Evolutionary conservation across 2,888 invertebrate genomes (phyloP), one percentile per base, ranked within the genome.

Genomic region (Geotrupes spiniger): DNA sequence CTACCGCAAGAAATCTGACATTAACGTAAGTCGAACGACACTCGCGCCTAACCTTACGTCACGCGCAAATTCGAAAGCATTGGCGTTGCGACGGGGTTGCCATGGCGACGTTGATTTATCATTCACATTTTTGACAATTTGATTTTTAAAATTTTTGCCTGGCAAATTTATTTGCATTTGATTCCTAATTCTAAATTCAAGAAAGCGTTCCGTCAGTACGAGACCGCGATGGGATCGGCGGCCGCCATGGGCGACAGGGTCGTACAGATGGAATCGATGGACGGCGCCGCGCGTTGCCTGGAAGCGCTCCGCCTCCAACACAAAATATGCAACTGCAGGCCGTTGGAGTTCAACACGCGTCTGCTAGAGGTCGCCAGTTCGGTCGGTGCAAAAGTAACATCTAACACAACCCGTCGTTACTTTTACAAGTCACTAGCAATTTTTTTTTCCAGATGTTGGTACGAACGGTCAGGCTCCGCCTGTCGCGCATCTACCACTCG

Each of bases 201-300:
- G 81, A 81, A 81, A 73, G 81, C 82, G n/a, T 84, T 78, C 70
- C 83, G 89, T 44, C 89, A 91, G 65, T 92, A 92, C 65, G 90
- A 91, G 71, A 85, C 86, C 59, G 89, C 91, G 0, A 91, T 91
- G 89, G 89, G 89, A 0, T 78, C 80, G 2, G 88, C 89, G 0
- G 87, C 89, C 0, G 82, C 85, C 0, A 77, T 89, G 60, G 91
- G 90, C 1, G 91, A 92, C 71, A 79, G 90, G 0, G 80, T 91
- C 52, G 88, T 89, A 5, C 91, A 91, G 68, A 90, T 92, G 89
- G 89, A 91, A 63, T 90, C 90, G 0, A 90, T 91, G 89, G 91
- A 91, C 61, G 91, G 90, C 1, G 89, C 88, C 0, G 91, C 90
- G 0, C 76, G 89, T 36, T 91, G 90, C 61, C 73, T 90, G 27